phyloP scores from a whole-genome alignment of 2,113 vertebrate genomes.

The Pantherophis guttatus region DNA sequence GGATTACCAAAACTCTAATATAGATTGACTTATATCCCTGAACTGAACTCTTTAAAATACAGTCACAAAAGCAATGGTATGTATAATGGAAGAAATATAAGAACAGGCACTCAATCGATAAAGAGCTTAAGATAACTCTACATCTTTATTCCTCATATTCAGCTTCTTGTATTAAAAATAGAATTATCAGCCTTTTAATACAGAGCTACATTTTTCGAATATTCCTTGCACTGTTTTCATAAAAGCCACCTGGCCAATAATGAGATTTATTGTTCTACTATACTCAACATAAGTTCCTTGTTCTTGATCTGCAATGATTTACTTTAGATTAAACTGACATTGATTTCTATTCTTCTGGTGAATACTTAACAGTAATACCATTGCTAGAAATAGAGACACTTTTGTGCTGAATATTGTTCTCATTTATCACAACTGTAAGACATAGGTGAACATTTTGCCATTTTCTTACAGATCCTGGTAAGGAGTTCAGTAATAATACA shows the following conservation, averaged over 20 bases:
- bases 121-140: constrained; percentile 23
- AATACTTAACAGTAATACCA: neutral
- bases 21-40: constrained; percentile 40
- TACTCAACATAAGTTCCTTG: neutral
- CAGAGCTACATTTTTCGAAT: no score
- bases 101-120: neutral
- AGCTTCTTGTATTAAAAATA: neutral
- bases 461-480: neutral
- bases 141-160: neutral
- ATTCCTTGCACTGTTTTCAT: neutral
- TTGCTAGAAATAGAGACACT: neutral
- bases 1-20: constrained; percentile 36
- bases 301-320: neutral
- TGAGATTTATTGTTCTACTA: neutral
- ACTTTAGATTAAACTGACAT: neutral
- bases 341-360: neutral
- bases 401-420: neutral
- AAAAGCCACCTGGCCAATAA: neutral
- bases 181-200: neutral
- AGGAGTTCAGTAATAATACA: neutral
- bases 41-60: constrained; percentile 42
- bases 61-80: constrained; percentile 12
- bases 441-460: neutral
- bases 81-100: neutral
- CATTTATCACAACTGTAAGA: neutral